Base-by-base conservation (phyloP, 2,113 vertebrate species). In the Etheostoma spectabile region DNA sequence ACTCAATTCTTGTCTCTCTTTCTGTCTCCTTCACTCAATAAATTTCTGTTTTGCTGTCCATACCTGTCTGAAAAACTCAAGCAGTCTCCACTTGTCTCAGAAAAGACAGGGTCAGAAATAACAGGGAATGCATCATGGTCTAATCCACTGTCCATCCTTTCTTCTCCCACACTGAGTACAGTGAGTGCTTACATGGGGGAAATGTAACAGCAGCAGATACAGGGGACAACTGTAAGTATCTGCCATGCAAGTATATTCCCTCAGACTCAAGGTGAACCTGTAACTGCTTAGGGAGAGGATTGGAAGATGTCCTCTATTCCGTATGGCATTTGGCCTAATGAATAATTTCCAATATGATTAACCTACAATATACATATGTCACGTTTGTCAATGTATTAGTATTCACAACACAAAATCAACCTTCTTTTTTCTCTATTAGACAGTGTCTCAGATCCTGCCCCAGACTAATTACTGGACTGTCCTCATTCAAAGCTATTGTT, bases 401-500 rank as follows among this genome's bases (percentile, higher is more conserved):
- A 88, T 86, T 89, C 79, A 80, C 57, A 67, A 67, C 80, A 79
- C 56, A 80, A 56, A 63, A 82, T 77, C 61, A 52, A 68, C 60
- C 27, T 21, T 59, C 71, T 61, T 73, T 56, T 42, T 65, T 49
- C 67, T 78, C 72, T 62, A 66, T 65, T 89, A 59, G 53, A 65
- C 48, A 68, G 52, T 56, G 48, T 76, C 30, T 64, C 56, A 57
- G 45, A 71, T 67, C 38, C 61, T 67, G 38, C 56, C 71, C 49
- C 35, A 61, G 64, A 81, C 79, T 87, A 55, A 92, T 90, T 86
- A 81, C 51, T 18, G 15, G 30, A 78, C 79, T 62, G 68, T 82
- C 78, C 57, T 89, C 71, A 82, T 77, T 74, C 73, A 77, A 85
- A 81, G 80, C 85, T 82, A 12, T 86, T 87, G 81, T 86, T 87